Evolutionary conservation across 53 echinoderm and acorn worm genomes (phyloP), one percentile per base, ranked within the genome.

Genomic region (Mesocentrotus franciscanus): DNA sequence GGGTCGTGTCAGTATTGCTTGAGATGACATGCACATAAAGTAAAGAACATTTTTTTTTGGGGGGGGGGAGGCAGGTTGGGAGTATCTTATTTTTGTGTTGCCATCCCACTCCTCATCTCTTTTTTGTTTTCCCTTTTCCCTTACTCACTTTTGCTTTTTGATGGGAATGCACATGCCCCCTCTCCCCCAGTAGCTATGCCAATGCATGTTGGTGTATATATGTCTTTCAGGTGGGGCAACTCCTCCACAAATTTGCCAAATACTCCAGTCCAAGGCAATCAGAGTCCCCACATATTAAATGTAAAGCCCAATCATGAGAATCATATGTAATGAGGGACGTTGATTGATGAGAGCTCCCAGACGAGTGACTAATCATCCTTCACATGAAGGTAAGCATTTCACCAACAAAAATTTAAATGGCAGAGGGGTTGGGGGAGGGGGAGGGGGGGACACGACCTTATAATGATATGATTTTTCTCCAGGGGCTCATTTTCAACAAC

Each of bases 191-290:
- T 61, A 16, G 64, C 64, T 5, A 64, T 14, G 20, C 64, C 61
- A 14, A 64, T 64, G 15, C 1, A 64, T 64, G 64, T 64, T 64
- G 64, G 64, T 64, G 64, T 64, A 64, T 20, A 12, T 29, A 64
- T 20, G 20, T 29, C 16, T 24, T 26, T 58, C 59, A 90, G 59
- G 90, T 29, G 14, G 89, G 90, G 59, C 60, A n/a, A 90, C 90
- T 60, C 59, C 90, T 90, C 30, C 90, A 90, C 90, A 90, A 60
- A 90, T 90, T 90, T 90, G 90, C 90, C 58, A 90, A 90, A 60
- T 60, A 90, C 90, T 90, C 30, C 30, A 90, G 81, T 14, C 29
- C 74, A 9, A 74, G 32, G 74, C 74, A 74, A 74, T 81, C 81
- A 81, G 81, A 36, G 81, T 39, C 81, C 81, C 39, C 42, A 39